Base-by-base conservation (phyloP, 2,797 vertebrate species). In the Acipenser oxyrinchus region DNA sequence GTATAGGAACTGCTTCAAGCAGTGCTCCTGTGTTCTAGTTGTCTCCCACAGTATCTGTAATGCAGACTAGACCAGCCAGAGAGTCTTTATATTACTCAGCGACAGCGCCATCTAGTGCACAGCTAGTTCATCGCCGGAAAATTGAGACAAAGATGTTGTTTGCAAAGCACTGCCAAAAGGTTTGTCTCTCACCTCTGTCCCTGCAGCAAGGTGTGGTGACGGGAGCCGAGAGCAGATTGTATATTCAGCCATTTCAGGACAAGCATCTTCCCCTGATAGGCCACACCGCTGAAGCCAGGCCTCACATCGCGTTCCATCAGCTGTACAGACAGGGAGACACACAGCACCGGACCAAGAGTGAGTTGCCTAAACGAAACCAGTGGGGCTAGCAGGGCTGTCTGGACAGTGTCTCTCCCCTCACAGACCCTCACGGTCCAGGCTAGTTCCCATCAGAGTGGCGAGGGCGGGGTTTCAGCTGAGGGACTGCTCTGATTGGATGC, bases 141-240 rank as follows among this genome's bases (percentile, higher is more conserved):
- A 37, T 7, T 12, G 1, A 64, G 49, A 6, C 62, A 12, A 15
- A 51, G 6, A 18, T 1, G 15, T 18, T 18, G 15, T 18, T 48
- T n/a, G 13, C 10, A 49, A 18, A 15, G 23, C 49, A 11, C n/a
- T 62, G 61, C n/a, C 37, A 4, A 37, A 48, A 10, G 8, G 3
- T 48, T 8, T 48, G 18, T 8, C 10, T 13, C 1, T 48, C 11
- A 62, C 4, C 6, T 37, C 49, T 62, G 9, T 48, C 23, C 51
- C 50, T 37, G 10, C 68, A 80, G 79, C 72, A 72, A 72, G 78
- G 77, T 57, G 51, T 76, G 60, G 66, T 78, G 51, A 48, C 61
- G 53, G 58, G 62, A 18, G 62, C 18, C 52, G 18, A 57, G 1
- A 72, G 6, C 8, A 70, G 63, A 53, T 49, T 77, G 11, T 59